Base-by-base conservation (phyloP, 2,888 invertebrate species). In the Onthophagus sagittarius region DNA sequence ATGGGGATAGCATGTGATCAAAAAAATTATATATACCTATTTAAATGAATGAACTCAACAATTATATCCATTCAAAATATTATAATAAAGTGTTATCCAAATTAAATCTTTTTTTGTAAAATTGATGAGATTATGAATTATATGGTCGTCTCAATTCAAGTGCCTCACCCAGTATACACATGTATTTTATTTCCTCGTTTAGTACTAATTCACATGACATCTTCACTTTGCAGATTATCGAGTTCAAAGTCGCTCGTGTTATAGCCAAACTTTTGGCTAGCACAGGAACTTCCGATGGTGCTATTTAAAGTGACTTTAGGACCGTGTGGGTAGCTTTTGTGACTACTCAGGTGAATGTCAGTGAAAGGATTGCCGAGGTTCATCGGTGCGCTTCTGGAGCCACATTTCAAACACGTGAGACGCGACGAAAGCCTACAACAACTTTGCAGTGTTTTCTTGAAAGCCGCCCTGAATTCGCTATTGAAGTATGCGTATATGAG, bases 401-500 rank as follows among this genome's bases (percentile, higher is more conserved):
- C 84, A 85, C 82, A 87, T 83, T 85, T 86, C n/a, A 67, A 23
- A 82, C 82, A 84, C 5, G 81, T 73, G 63, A 82, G 64, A 71
- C 81, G 80, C 39, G 83, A 81, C 15, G 82, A 80, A 75, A 83
- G 86, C 85, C 89, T 89, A 87, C 93, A 93, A 83, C 93, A 92
- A 74, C 90, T 91, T 79, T 90, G 91, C 81, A 96, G 86, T 7
- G 96, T 96, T 86, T 95, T 95, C 85, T 94, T 92, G 88, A 98
- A 98, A 7, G 98, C 98, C 71, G 94, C 94, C 78, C 98, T 89
- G 86, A 99, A 98, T 86, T 99, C 98, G 73, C 97, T 89, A 86
- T 98, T 98, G 89, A 98, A 98, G 87, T 97, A 97, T 62, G 98
- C 98, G 87, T 97, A 98, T 84, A 98, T 97, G 79, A 98, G 90